These are phyloP conservation scores for Metalampra italica DNA, from an alignment of 2,888 invertebrate genomes.

Conservation along the genomic window DNA sequence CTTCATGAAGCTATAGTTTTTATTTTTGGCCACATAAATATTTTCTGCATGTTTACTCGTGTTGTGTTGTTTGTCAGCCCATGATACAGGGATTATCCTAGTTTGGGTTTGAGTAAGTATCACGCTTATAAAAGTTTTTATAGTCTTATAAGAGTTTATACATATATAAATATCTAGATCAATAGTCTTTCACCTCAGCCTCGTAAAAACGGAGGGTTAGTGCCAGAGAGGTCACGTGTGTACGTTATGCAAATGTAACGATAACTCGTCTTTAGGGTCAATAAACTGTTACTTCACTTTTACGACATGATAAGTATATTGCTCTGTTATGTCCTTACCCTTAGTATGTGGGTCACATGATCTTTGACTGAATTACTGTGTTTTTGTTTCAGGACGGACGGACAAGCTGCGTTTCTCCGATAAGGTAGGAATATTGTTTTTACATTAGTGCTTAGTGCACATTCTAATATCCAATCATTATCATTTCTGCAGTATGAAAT, in stretches of 20 bases:
- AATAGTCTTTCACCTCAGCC: slow-evolving; percentile 36
- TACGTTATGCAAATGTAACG: slow-evolving; percentile 70
- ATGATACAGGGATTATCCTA: too few relatives aligned
- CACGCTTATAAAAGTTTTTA: neutral
- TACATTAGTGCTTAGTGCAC: too few relatives aligned
- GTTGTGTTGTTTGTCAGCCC: too few relatives aligned
- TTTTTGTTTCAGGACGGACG: slow-evolving; percentile 59
- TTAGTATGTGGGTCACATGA: slow-evolving; percentile 45
- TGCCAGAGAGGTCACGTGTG: slow-evolving; percentile 28
- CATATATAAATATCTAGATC: slow-evolving; percentile 24
- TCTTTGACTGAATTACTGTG: slow-evolving; percentile 33
- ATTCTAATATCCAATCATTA: too few relatives aligned
- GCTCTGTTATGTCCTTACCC: slow-evolving; percentile 44
- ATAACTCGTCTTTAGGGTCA: slow-evolving; percentile 73
- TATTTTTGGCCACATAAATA: too few relatives aligned
- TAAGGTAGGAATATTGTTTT: neutral
- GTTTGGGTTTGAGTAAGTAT: neutral
- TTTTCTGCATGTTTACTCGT: too few relatives aligned
- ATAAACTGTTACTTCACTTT: slow-evolving; percentile 72
- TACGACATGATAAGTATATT: slow-evolving; percentile 74
- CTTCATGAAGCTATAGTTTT: too few relatives aligned
- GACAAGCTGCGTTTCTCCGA: slow-evolving; percentile 13
- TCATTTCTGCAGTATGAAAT: too few relatives aligned
- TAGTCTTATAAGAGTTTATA: neutral
- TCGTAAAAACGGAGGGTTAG: slow-evolving; percentile 65